Conservation (phyloP, 2,888 invertebrate genomes). For the Ophion ventricosus region DNA sequence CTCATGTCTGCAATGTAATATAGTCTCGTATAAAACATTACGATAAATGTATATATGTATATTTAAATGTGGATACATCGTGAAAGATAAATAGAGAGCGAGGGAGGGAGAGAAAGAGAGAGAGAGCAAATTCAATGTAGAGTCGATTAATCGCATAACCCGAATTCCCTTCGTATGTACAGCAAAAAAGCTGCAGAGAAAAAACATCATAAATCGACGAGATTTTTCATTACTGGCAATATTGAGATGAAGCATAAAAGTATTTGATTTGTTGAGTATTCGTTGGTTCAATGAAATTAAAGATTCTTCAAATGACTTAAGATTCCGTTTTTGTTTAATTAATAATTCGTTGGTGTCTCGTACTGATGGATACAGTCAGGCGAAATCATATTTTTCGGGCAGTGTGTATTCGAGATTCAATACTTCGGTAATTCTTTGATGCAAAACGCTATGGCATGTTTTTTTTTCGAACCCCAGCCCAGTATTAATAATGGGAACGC, state of each 20-base stretch:
- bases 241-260: background rate
- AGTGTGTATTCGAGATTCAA: too few species aligned
- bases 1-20: conserved; percentile 7
- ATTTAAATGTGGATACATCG: background rate
- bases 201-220: background rate
- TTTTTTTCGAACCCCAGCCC: too few species aligned
- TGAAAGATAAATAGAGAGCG: background rate
- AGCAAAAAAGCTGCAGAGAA: background rate
- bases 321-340: too few species aligned
- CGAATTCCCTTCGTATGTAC: background rate
- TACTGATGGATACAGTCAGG: too few species aligned
- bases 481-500: too few species aligned
- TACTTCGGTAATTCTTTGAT: too few species aligned
- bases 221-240: background rate
- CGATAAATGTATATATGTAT: background rate
- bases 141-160: conserved; percentile 18
- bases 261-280: too few species aligned
- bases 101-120: background rate
- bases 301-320: too few species aligned
- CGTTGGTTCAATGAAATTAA: too few species aligned
- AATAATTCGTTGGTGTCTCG: too few species aligned
- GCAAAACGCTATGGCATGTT: too few species aligned
- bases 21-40: background rate
- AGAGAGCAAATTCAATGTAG: background rate
- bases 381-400: too few species aligned